Base-by-base conservation (phyloP, 2,888 invertebrate genomes). In the Acanthococcus lagerstroemiae region DNA sequence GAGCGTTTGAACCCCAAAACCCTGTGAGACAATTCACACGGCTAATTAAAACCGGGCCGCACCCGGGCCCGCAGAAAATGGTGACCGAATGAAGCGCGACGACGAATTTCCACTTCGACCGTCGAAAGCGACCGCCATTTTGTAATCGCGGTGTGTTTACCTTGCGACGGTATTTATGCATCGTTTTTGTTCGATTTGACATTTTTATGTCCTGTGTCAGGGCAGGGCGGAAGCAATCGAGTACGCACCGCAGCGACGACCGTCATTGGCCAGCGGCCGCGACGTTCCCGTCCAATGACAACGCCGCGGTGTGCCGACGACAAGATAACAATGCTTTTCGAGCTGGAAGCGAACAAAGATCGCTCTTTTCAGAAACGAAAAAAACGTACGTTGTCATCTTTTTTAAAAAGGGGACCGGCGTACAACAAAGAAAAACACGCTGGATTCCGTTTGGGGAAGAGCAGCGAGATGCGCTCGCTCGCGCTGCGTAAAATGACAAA, bases 371-470 rank as follows among this genome's bases (percentile, higher is more conserved):
- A 37, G 45, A 22, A 17, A 58, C 4, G 25, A 58, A 30, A 52
- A 63, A 63, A 63, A 63, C 30, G 63, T 63, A 63, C 63, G 44
- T 52, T 63, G 63, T 63, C 63, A 63, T 63, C 63, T 30, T 63
- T 63, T 63, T 63, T 63, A 63, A 63, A 63, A 63, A 63, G 63
- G 63, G 63, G 63, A 63, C 63, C 24, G 22, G 52, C 52, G 52
- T 15, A 52, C 22, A 52, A 52, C 52, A 52, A 52, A 52, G 22
- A 22, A 22, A 52, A n/a, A n/a, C n/a, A n/a, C n/a, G n/a, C n/a
- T 24, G 52, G 52, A 52, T 52, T 52, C 24, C 15, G 21, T 24
- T 21, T 52, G 22, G 52, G 52, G 52, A 52, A 15, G 37, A 37
- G 37, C n/a, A 15, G 37, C 12, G 12, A 24, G 24, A 24, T 52